Evolutionary conservation across 2,888 invertebrate species (phyloP), one percentile per base, ranked within the genome.

Genomic region (Cyclophora punctaria): DNA sequence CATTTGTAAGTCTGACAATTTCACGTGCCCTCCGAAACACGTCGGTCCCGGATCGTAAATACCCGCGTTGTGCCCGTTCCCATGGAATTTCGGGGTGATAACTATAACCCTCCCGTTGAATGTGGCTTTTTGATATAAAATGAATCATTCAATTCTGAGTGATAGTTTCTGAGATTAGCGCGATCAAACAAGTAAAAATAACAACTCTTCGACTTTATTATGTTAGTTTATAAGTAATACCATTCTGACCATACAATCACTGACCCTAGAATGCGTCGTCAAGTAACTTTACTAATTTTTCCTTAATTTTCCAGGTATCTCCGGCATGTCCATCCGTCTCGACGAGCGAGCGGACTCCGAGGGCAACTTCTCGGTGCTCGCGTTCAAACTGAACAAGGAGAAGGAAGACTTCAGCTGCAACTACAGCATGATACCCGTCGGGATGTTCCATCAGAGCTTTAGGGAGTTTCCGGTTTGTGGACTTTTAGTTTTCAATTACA

Each of bases 331-430:
- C 56, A 97, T 98, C 68, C 95, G 95, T 62, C 91, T 99, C 61
- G 98, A 99, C 87, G 91, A 93, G 63, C 92, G 95, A 64, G 99
- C 98, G 3, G 98, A 99, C 80, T 98, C 98, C 0, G 97, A 98
- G 78, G 98, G 98, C 5, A 99, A 99, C 81, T 99, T 97, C 87
- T 97, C 98, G 0, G 95, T 99, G 50, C 87, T 98, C 55, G 96
- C 97, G 1, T 92, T 94, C 69, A 94, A 93, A 74, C 87, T 85
- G 20, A 79, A 78, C 59, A 84, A 86, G 59, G 64, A 75, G 56
- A 84, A 80, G 57, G 86, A 86, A 44, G 85, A 77, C 7, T 72
- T 83, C 53, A 90, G 91, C 50, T 96, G 96, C 78, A 67, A 91
- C 43, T 93, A 92, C 74, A 93, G 93, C 73, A 94, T 96, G 94